Base-by-base conservation (phyloP, 2,113 vertebrate species). In the Amia ocellicauda region DNA sequence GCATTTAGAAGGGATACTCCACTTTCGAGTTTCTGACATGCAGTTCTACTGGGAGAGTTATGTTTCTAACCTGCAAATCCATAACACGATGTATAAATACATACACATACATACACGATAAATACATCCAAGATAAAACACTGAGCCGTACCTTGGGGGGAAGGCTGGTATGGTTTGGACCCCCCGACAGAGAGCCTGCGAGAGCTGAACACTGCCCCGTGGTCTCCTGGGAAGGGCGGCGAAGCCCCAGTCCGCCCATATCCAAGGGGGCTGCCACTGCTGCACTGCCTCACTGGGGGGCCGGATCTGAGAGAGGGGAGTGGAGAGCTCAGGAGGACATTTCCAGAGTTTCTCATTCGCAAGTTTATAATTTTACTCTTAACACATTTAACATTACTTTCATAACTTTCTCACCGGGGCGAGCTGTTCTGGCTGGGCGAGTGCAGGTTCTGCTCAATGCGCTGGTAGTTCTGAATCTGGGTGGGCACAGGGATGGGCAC, bases 401-500 rank as follows among this genome's bases (percentile, higher is more conserved):
- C n/a, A n/a, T n/a, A n/a, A n/a, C n/a, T n/a, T n/a, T n/a, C 72
- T 75, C 61, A 90, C 94, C 90, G 87, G 1, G 85, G 83, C 1
- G 80, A 80, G 67, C 80, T 58, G 52, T 77, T 84, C 0, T 85
- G 93, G 27, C 81, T 83, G 22, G 91, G 87, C 0, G 89, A 90
- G 66, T 93, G 91, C 29, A 95, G 83, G 69, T 97, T 94, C 83
- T 94, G 93, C 65, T 94, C 92, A 1, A 99, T 92, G 26, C 93
- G 91, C 29, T 91, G 91, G 83, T 95, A 98, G 85, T 97, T 98
- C 10, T 91, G 91, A 50, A 97, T 89, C 66, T 99, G 97, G 0
- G 93, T 93, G 2, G 97, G 97, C 19, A 99, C 96, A 0, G 97
- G 97, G 74, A 98, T 94, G 69, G 97, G 92, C 65, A 93, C 88